Evolutionary conservation across 2,113 vertebrate species (phyloP), one percentile per base, ranked within the genome.

Genomic region (Cyprinodon brontotheroides): DNA sequence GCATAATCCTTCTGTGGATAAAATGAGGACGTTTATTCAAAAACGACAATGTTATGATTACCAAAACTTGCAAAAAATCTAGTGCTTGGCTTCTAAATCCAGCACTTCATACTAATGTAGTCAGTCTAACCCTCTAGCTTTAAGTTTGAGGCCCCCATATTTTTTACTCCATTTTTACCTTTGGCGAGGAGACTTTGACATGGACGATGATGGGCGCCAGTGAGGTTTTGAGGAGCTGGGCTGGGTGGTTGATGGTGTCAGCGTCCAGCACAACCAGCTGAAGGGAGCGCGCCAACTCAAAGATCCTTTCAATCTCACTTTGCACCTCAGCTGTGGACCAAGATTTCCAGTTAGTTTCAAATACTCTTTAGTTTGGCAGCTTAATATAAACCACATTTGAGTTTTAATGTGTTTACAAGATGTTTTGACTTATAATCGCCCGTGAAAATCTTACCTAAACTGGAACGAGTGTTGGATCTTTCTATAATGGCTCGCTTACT

Each of bases 401-500:
- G 50, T n/a, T 57, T 57, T n/a, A 20, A 17, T n/a, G 29, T 29
- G 50, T n/a, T 53, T 57, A 10, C 20, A 57, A 57, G 50, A 57
- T 57, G 17, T n/a, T 57, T 8, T 57, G 6, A 29, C 50, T 57
- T n/a, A 14, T 57, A 57, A 57, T n/a, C 20, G 50, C 50, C 50
- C 20, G 50, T 6, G 17, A n/a, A 57, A 57, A 20, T 66, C 94
- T 94, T 83, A 99, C 97, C 97, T 75, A 99, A 92, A 88, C 97
- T 99, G 92, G 97, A 98, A 84, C 97, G 96, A 3, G 97, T 97
- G 91, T 96, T 98, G 88, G 97, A 98, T 68, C 97, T 93, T 78
- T 98, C 97, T 0, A 99, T 98, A 87, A 99, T 98, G 79, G 96
- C 96, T 84, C 97, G 95, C 78, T 98, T 98, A 92, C 96, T 99